Percentiles rank a stretch among this genome's conserved stretches.
Evolutionary conservation across 2,888 invertebrate genomes (phyloP).

Genomic region (Drosophila aldrichi): DNA sequence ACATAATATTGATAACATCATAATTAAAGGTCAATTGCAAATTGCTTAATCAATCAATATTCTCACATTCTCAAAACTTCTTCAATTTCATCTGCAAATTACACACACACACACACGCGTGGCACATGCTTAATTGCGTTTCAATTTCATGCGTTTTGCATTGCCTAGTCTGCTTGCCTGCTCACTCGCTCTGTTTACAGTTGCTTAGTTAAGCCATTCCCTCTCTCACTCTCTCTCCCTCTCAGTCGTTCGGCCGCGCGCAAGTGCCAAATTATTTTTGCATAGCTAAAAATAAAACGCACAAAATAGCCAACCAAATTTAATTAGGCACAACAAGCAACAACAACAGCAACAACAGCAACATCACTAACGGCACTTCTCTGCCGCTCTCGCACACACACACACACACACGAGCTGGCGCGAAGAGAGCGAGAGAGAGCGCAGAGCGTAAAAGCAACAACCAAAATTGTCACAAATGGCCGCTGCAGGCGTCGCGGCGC

Average conservation of each 20-base stretch:
- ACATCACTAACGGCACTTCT: constrained; percentile 9
- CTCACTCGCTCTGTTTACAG: background rate
- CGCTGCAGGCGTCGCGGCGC: constrained; percentile 35
- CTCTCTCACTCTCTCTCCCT: background rate
- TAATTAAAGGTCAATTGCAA: background rate
- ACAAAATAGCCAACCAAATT: constrained; percentile 61
- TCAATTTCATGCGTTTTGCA: constrained; percentile 2
- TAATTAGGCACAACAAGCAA: constrained; percentile 63
- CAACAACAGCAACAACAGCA: constrained; percentile 27
- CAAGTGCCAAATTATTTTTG: constrained; percentile 27
- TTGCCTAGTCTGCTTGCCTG: background rate
- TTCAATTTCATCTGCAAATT: background rate
- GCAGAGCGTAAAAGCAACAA: constrained; percentile 11
- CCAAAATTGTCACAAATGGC: constrained; percentile 41
- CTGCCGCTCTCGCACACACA: background rate
- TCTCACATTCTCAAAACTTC: background rate
- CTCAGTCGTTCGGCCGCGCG: background rate
- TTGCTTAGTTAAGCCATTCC: background rate
- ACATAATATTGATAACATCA: no score
- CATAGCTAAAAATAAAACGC: constrained; percentile 46
- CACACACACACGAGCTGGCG: background rate
- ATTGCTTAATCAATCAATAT: background rate
- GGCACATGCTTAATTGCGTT: background rate
- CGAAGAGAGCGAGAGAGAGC: background rate
- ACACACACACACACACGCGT: background rate